A percentile compares a stretch with the other conserved stretches of the same genome.
These are phyloP conservation scores for Embidobia sp. DNA, from an alignment of 2,888 invertebrate species.

Conservation along the genomic window DNA sequence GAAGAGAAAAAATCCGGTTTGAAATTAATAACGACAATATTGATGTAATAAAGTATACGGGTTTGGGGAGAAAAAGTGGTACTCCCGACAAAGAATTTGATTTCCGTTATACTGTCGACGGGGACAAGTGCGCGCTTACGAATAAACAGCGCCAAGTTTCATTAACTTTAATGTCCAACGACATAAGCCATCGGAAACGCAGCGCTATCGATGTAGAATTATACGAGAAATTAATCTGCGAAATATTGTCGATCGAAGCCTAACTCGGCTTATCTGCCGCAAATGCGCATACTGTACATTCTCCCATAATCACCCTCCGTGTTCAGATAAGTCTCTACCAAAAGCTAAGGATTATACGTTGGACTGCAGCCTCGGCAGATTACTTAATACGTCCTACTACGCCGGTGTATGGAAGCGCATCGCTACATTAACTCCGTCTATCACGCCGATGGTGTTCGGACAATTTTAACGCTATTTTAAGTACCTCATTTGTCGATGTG, in stretches of 20 bases:
- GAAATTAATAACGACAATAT: no score
- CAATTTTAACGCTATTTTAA: slow-evolving; percentile 48
- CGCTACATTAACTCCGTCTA: slow-evolving; percentile 77
- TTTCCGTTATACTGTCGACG: no score
- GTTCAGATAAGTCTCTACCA: slow-evolving; percentile 62
- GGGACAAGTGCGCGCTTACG: no score
- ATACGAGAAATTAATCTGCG: slow-evolving; percentile 62
- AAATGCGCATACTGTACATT: slow-evolving; percentile 70
- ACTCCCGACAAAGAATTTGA: no score
- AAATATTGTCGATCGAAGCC: slow-evolving; percentile 62
- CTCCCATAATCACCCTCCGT: slow-evolving; percentile 74
- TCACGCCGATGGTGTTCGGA: slow-evolving; percentile 51
- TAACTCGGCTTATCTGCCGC: slow-evolving; percentile 61
- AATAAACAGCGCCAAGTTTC: slow-evolving; percentile 23
- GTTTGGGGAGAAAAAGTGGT: no score
- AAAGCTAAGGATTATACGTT: slow-evolving; percentile 73
- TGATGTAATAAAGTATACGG: no score
- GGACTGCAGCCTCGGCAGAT: slow-evolving; percentile 69
- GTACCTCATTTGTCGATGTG: slow-evolving; percentile 41
- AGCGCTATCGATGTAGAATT: slow-evolving; percentile 52
- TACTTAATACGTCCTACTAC: slow-evolving; percentile 70
- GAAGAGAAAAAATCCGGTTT: no score
- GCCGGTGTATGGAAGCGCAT: slow-evolving; percentile 56
- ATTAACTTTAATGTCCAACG: slow-evolving; percentile 35
- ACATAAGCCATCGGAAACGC: slow-evolving; percentile 20